A percentile compares a stretch with the other conserved stretches of the same genome.
Evolutionary conservation across 2,888 invertebrate species (phyloP).

Genomic region (Drosophila eohydei): DNA sequence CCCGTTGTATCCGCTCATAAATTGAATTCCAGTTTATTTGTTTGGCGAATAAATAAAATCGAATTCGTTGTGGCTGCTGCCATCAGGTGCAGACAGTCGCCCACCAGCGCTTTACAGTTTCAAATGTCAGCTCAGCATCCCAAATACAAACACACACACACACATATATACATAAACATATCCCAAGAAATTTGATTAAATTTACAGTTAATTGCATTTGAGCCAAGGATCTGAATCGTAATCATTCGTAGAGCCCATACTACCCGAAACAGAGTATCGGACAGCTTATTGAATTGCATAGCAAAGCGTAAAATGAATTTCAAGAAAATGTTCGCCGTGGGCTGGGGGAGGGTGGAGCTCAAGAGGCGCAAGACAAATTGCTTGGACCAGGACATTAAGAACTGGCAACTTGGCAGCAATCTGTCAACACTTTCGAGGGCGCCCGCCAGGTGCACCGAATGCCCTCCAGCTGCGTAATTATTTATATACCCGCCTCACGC

Average conservation of each 20-base stretch:
- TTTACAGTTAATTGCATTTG: conserved; percentile 33
- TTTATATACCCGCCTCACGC: conserved; percentile 54
- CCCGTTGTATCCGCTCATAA: conserved; percentile 39
- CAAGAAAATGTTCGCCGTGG: conserved; percentile 17
- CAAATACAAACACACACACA: not conserved
- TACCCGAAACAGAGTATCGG: conserved; percentile 1
- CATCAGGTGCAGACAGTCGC: conserved; percentile 32
- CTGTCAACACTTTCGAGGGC: conserved; percentile 72
- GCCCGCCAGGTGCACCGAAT: conserved; percentile 52
- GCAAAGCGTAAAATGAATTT: conserved; percentile 46
- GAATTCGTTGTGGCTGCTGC: conserved; percentile 9
- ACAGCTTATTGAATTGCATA: conserved; percentile 37
- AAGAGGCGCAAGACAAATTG: conserved; percentile 51
- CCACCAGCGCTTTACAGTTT: conserved; percentile 16
- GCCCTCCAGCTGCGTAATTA: conserved; percentile 61
- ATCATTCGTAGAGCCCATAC: not conserved
- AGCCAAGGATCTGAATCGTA: not conserved
- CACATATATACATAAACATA: not conserved
- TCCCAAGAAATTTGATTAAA: conserved; percentile 15
- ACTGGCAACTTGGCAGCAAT: conserved; percentile 76
- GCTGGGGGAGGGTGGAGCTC: too few relatives aligned
- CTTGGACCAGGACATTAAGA: conserved; percentile 67
- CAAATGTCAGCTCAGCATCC: conserved; percentile 2
- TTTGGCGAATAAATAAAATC: conserved; percentile 48
- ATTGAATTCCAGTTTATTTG: conserved; percentile 55